Percentiles rank a stretch among this genome's conserved stretches.
phyloP scores from a whole-genome alignment of 53 echinoderm and acorn worm genomes.

The Echinarachnius parma region DNA sequence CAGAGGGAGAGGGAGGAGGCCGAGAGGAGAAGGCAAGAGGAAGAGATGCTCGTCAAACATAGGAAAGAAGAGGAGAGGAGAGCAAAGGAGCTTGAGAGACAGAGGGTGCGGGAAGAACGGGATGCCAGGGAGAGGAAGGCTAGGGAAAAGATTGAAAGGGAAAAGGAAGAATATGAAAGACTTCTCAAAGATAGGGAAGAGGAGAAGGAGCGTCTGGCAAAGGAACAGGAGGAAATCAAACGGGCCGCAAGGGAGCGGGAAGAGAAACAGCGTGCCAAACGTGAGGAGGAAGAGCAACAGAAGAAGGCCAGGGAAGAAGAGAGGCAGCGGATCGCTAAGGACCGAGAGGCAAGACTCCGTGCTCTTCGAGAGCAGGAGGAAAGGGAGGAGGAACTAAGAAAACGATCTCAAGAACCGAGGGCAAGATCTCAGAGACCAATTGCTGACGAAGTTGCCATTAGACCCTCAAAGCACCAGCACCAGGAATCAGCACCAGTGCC shows the following conservation, averaged over 20 bases:
- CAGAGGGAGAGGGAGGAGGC: constrained; percentile 38
- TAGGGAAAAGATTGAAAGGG: constrained; percentile 44
- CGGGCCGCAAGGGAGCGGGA: constrained; percentile 57
- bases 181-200: constrained; percentile 54
- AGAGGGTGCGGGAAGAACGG: constrained; percentile 29
- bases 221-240: constrained; percentile 64
- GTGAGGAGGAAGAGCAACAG: constrained; percentile 66
- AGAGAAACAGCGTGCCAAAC: constrained; percentile 55
- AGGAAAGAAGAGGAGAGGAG: constrained; percentile 46
- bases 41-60: constrained; percentile 37
- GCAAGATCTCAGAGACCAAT: neutral
- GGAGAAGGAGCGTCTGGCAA: constrained; percentile 63
- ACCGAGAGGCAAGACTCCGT: constrained; percentile 64
- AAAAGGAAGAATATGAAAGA: constrained; percentile 54
- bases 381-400: constrained; percentile 36
- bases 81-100: constrained; percentile 25
- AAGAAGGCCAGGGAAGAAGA: constrained; percentile 57
- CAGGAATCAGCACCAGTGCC: constrained; percentile 35
- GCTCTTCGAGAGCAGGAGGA: constrained; percentile 49
- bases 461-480: constrained; percentile 18
- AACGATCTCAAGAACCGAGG: constrained; percentile 8
- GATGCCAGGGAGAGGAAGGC: constrained; percentile 51
- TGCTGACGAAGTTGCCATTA: constrained; percentile 15
- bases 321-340: constrained; percentile 50
- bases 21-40: constrained; percentile 45